phyloP scores from a whole-genome alignment of 2,113 vertebrate species.

The Myiopsitta monachus region DNA sequence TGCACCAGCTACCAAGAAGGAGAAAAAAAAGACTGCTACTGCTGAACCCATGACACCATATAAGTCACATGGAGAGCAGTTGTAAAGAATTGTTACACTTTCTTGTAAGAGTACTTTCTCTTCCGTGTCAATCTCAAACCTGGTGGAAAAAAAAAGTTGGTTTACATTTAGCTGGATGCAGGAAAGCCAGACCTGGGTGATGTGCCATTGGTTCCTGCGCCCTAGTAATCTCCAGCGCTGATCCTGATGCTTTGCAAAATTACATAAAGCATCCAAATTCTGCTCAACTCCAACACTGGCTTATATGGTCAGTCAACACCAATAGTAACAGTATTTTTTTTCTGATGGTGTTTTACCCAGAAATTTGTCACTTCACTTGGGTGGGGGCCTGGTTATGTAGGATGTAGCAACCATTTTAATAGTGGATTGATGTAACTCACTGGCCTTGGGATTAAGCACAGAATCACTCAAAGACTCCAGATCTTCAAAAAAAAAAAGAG shows the following conservation, averaged over 20 bases:
- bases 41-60: too few relatives aligned
- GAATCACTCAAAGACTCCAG: background rate
- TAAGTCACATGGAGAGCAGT: background rate
- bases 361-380: background rate
- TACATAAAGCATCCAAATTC: background rate
- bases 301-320: background rate
- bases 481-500: background rate
- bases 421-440: background rate
- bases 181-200: background rate
- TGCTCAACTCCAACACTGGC: background rate
- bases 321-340: background rate
- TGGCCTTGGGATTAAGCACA: background rate
- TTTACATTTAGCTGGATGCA: background rate
- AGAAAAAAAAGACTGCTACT: too few relatives aligned
- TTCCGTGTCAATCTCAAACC: background rate
- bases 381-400: background rate
- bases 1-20: too few relatives aligned
- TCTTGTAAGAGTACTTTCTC: background rate
- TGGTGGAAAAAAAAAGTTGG: background rate
- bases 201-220: rapidly evolving
- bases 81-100: background rate
- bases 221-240: background rate
- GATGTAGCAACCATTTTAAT: background rate
- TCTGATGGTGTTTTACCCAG: background rate
- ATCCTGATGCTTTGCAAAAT: background rate